Percentiles rank a stretch among this genome's conserved stretches.
Evolutionary conservation across 2,888 invertebrate genomes (phyloP).

Genomic region (Baccha elongata): DNA sequence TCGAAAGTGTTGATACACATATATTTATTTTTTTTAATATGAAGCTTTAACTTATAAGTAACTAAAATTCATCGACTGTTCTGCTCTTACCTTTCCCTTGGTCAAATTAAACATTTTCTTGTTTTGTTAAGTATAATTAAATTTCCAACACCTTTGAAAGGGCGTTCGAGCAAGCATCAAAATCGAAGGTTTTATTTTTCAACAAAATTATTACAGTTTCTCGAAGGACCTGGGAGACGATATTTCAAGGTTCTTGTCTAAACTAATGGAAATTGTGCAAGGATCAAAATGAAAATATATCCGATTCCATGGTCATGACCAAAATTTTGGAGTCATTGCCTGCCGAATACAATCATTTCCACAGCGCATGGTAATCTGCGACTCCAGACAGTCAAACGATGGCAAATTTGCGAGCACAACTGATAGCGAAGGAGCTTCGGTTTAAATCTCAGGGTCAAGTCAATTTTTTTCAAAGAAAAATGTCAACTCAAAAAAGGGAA

Average conservation of each 20-base stretch:
- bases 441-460: conserved; percentile 16
- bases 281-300: conserved; percentile 56
- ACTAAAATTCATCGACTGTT: too few species aligned
- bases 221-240: conserved; percentile 50
- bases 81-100: too few species aligned
- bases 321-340: conserved; percentile 74
- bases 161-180: conserved; percentile 78
- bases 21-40: too few species aligned
- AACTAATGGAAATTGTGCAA: conserved; percentile 53
- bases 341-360: conserved; percentile 76
- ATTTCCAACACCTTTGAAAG: too few species aligned
- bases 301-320: conserved; percentile 73
- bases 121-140: too few species aligned
- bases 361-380: conserved; percentile 76
- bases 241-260: conserved; percentile 65
- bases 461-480: background rate
- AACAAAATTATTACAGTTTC: too few species aligned
- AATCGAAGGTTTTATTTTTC: too few species aligned
- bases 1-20: too few species aligned
- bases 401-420: background rate
- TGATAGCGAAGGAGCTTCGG: conserved; percentile 33
- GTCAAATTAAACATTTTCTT: too few species aligned
- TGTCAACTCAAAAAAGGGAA: background rate
- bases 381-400: conserved; percentile 25
- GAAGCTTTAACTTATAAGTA: too few species aligned